These are phyloP conservation scores for Cacoxenus indagator DNA, from an alignment of 2,888 invertebrate genomes.

Conservation along the genomic window DNA sequence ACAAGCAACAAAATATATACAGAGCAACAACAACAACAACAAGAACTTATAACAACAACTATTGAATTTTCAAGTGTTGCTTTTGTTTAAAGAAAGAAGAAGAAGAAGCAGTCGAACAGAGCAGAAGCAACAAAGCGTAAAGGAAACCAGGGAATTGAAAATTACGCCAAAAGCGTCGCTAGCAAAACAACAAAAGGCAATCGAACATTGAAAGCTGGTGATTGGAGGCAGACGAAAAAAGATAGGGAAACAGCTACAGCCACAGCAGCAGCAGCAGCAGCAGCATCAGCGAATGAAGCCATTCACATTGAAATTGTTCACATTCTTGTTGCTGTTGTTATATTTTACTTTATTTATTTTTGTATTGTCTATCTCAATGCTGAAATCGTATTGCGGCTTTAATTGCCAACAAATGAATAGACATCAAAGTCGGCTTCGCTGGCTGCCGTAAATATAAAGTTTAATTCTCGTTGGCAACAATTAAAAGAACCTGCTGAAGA, in stretches of 20 bases:
- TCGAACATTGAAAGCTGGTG: no score
- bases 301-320: background rate
- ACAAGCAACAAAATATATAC: background rate
- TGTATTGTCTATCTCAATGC: no score
- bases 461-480: conserved; percentile 7
- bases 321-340: background rate
- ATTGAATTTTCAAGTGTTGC: conserved; percentile 60
- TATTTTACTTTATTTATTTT: no score
- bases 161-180: no score
- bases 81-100: conserved; percentile 6
- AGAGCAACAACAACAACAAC: background rate
- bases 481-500: background rate
- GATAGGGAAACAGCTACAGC: no score
- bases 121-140: background rate
- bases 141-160: background rate
- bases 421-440: background rate
- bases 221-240: no score
- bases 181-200: background rate
- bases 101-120: background rate
- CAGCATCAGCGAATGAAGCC: no score
- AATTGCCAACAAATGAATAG: background rate
- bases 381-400: background rate
- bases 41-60: conserved; percentile 45
- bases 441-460: background rate
- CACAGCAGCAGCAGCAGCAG: no score